Evolutionary conservation across 1,140 invertebrate species (phyloP).

Genomic region (Ceratosolen fusciceps): DNA sequence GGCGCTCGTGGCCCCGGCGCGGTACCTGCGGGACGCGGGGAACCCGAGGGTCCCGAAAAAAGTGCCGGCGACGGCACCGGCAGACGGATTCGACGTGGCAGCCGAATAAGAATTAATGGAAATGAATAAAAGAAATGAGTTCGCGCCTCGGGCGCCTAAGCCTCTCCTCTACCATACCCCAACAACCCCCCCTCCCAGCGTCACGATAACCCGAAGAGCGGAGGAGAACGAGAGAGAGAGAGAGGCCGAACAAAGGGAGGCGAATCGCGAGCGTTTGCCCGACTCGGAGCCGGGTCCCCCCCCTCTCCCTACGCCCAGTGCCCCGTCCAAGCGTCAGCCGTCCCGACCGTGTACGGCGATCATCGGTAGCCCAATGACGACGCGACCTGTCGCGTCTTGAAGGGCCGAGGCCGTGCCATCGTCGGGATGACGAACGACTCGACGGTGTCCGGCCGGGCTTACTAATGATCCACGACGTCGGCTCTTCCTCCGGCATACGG

Average conservation of each 20-base stretch:
- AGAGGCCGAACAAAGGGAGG: slow-evolving; percentile 39
- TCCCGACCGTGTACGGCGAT: slow-evolving; percentile 24
- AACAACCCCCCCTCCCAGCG: too few relatives aligned
- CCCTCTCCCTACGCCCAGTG: background rate
- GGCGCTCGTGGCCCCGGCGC: background rate
- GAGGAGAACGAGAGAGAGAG: background rate
- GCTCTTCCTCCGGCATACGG: too few relatives aligned
- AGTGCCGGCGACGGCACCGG: too few relatives aligned
- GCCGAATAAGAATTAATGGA: slow-evolving; percentile 27
- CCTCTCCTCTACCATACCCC: too few relatives aligned
- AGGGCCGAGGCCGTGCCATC: slow-evolving; percentile 61
- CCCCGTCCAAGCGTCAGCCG: background rate
- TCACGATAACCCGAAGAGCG: too few relatives aligned
- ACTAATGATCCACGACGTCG: slow-evolving; percentile 68
- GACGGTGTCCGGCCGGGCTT: slow-evolving; percentile 69
- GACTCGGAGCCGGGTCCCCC: too few relatives aligned
- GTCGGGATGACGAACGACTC: slow-evolving; percentile 70
- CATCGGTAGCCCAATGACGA: slow-evolving; percentile 63
- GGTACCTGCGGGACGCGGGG: background rate
- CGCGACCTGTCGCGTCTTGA: slow-evolving; percentile 59
- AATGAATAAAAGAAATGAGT: slow-evolving; percentile 39
- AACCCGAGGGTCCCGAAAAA: background rate
- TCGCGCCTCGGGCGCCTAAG: slow-evolving; percentile 19
- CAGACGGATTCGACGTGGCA: background rate
- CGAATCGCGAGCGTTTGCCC: slow-evolving; percentile 37